A percentile compares a stretch with the other conserved stretches of the same genome.
Conservation (phyloP, 2,797 vertebrate genomes). For the Ptychobarbus kaznakovi region DNA sequence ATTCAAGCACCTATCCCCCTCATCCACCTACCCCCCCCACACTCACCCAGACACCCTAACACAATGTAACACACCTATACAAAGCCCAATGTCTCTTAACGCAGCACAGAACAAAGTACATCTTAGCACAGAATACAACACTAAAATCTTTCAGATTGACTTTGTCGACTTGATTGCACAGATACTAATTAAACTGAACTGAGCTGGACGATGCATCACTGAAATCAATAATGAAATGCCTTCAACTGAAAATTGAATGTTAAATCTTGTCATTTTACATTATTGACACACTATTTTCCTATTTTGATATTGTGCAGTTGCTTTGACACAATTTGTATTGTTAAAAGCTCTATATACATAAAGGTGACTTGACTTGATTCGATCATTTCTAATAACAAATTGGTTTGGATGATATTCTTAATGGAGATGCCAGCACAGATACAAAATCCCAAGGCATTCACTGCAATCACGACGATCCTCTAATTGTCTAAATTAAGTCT, state of each 20-base stretch:
- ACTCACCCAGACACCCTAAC: background rate
- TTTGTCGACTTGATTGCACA: no score
- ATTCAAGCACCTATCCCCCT: background rate
- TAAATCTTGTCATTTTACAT: no score
- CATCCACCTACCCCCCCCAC: background rate
- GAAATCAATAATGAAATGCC: no score
- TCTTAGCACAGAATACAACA: background rate
- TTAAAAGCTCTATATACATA: no score
- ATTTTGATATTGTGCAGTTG: no score
- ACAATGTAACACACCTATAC: background rate
- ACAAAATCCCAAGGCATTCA: constrained; percentile 28
- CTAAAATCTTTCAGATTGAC: background rate
- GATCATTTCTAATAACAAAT: background rate
- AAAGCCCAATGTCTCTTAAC: background rate
- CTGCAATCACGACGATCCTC: constrained; percentile 28
- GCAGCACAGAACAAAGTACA: background rate
- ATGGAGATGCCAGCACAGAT: constrained; percentile 19
- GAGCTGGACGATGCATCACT: no score
- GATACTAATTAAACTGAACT: no score
- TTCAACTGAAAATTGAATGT: no score
- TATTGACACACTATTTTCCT: no score
- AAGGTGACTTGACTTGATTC: no score
- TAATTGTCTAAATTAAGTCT: constrained; percentile 49
- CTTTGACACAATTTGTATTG: no score
- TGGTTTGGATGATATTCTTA: background rate